Conservation (phyloP, 1,140 invertebrate genomes). For the Orius insidiosus region DNA sequence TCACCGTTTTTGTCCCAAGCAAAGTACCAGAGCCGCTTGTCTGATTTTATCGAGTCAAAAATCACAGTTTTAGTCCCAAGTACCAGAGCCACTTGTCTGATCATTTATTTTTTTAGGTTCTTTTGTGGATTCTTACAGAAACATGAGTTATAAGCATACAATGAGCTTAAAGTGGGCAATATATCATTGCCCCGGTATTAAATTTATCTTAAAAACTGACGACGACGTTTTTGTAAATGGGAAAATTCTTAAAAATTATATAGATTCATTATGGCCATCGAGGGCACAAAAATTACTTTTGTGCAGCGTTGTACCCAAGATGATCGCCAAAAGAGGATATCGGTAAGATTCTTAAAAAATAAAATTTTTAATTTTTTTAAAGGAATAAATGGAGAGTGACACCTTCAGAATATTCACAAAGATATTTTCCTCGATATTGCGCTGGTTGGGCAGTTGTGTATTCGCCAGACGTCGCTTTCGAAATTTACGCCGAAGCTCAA, state of each 20-base stretch:
- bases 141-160: conserved; percentile 74
- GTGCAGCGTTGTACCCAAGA: conserved; percentile 31
- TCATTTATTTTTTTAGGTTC: conserved; percentile 28
- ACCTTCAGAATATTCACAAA: conserved; percentile 40
- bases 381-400: conserved; percentile 64
- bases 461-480: conserved; percentile 46
- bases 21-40: no score
- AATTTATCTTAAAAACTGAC: conserved; percentile 57
- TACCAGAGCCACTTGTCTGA: no score
- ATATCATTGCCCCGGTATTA: conserved; percentile 41
- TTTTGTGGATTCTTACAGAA: conserved; percentile 61
- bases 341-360: conserved; percentile 24
- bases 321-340: conserved; percentile 28
- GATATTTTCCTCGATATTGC: conserved; percentile 52
- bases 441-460: conserved; percentile 58
- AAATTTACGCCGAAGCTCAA: conserved; percentile 45
- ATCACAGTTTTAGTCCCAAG: no score
- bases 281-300: conserved; percentile 38
- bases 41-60: no score
- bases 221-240: conserved; percentile 64
- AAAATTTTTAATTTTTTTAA: conserved; percentile 23
- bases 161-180: conserved; percentile 66
- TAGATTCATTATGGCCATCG: conserved; percentile 31
- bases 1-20: no score
- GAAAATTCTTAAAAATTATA: no score